Evolutionary conservation across 2,113 vertebrate species (phyloP).

Genomic region (Dasypus novemcinctus): DNA sequence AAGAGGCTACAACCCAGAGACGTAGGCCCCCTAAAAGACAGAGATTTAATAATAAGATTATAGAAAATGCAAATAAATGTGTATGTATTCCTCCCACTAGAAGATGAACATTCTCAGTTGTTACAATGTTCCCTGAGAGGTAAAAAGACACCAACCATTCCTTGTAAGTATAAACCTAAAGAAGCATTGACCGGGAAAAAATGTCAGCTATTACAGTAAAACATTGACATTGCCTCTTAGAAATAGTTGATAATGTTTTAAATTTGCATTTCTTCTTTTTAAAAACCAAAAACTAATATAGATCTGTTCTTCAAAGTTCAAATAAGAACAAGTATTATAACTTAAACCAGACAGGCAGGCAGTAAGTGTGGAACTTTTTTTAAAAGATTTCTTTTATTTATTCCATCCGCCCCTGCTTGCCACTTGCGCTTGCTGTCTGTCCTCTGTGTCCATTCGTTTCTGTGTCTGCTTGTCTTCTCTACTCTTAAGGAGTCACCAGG

Average conservation of each 20-base stretch:
- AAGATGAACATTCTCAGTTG: background rate
- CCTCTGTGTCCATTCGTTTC: too few species aligned
- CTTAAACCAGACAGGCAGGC: background rate
- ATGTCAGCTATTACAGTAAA: background rate
- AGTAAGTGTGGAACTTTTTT: background rate
- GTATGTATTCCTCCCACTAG: background rate
- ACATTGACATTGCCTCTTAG: background rate
- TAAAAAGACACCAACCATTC: background rate
- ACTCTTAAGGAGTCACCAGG: too few species aligned
- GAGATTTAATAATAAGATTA: background rate
- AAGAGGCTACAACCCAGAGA: too few species aligned
- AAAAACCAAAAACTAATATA: background rate
- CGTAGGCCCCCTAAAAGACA: too few species aligned
- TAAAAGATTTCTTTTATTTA: too few species aligned
- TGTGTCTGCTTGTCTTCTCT: too few species aligned
- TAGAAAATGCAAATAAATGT: background rate
- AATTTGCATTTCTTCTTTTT: conserved; percentile 7
- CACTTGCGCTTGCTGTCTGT: too few species aligned
- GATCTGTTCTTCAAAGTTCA: background rate
- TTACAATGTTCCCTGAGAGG: background rate
- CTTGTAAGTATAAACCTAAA: background rate
- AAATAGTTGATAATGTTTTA: background rate
- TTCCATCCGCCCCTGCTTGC: too few species aligned
- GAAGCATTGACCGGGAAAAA: background rate
- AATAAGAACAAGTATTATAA: background rate